Conservation (phyloP, 2,797 vertebrate species). For the Ctenochaetus hawaiiensis region DNA sequence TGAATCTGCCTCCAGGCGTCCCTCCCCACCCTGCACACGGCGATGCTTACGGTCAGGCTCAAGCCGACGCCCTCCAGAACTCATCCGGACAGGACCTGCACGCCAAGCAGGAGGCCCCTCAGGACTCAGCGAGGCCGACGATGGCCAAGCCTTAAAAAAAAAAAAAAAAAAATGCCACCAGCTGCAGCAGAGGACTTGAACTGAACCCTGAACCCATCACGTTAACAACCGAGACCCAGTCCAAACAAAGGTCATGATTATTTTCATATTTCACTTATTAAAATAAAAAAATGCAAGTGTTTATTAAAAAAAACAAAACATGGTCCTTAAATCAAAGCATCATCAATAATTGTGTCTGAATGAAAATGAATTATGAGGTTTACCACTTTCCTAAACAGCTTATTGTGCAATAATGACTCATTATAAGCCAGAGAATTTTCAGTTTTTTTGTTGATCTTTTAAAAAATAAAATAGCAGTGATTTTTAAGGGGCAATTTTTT, state of each 20-base stretch:
- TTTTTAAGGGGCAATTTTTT: conserved; percentile 82
- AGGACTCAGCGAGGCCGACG: conserved; percentile 72
- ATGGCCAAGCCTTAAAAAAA: conserved; percentile 78
- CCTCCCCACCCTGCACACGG: conserved; percentile 57
- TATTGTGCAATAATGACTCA: conserved; percentile 90
- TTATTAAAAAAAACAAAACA: conserved; percentile 39
- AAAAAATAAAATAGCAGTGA: conserved; percentile 60
- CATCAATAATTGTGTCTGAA: conserved; percentile 66
- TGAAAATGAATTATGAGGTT: conserved; percentile 52
- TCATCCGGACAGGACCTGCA: conserved; percentile 69
- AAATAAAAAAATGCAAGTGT: conserved; percentile 52
- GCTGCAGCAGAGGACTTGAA: conserved; percentile 64
- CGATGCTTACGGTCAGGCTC: conserved; percentile 51
- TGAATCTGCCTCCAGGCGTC: conserved; percentile 80
- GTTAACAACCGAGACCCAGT: conserved; percentile 45
- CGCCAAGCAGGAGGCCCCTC: conserved; percentile 71
- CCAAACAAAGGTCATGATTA: conserved; percentile 57
- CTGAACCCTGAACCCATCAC: conserved; percentile 21
- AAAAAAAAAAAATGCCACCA: conserved; percentile 51
- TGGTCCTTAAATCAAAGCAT: conserved; percentile 66
- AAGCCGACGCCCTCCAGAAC: conserved; percentile 67
- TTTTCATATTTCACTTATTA: conserved; percentile 66
- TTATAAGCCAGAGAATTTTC: conserved; percentile 76
- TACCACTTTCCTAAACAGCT: conserved; percentile 70
- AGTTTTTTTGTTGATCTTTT: conserved; percentile 75